These are phyloP conservation scores for Sarcophaga subvicina DNA, from an alignment of 2,888 invertebrate species.

Conservation along the genomic window DNA sequence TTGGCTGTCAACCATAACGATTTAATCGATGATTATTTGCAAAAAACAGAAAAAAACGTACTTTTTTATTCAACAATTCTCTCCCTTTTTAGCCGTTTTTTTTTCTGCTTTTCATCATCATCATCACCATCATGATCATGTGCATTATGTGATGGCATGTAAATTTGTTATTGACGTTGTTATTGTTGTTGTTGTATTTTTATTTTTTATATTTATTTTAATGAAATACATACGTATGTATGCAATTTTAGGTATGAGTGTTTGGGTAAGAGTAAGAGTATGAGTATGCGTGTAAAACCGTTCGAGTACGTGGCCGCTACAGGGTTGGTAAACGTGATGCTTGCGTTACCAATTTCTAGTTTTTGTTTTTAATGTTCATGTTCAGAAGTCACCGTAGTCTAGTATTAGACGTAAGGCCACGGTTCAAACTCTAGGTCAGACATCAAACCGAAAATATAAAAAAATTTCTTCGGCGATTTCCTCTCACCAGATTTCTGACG, in stretches of 20 bases:
- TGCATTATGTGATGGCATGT: conserved; percentile 55
- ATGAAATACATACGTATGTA: not conserved
- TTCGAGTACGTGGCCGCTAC: not conserved
- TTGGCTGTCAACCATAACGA: conserved; percentile 62
- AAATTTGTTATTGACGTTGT: not conserved
- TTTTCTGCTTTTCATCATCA: not conserved
- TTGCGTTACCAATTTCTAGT: not conserved
- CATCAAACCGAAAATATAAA: too few species aligned
- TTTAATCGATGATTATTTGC: conserved; percentile 63
- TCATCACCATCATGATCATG: conserved; percentile 20
- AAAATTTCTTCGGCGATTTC: too few species aligned
- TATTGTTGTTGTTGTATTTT: not conserved
- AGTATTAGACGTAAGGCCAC: too few species aligned
- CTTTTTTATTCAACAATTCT: conserved; percentile 41
- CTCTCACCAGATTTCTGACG: too few species aligned
- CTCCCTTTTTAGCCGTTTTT: conserved; percentile 56
- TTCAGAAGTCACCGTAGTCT: too few species aligned
- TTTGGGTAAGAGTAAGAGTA: conserved; percentile 16
- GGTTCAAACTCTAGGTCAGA: too few species aligned
- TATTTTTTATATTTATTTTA: not conserved
- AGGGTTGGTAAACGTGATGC: not conserved
- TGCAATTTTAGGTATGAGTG: not conserved
- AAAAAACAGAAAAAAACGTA: not conserved
- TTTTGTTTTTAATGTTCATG: too few species aligned
- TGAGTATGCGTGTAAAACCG: not conserved